Conservation (phyloP, 2,113 vertebrate genomes). For the Odontophorus gujanensis region DNA sequence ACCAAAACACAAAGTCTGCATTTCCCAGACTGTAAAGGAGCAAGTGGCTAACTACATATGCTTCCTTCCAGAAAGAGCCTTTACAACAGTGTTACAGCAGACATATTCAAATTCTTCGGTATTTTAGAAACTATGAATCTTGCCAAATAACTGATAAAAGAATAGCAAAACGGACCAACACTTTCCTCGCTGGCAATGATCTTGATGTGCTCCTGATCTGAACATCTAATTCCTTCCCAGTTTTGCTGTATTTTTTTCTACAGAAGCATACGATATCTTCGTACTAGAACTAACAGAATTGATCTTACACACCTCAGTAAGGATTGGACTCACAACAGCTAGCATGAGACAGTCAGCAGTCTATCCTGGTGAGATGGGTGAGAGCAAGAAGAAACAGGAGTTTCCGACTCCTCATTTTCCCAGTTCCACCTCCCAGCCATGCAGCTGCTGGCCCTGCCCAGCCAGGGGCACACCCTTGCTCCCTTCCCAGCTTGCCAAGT, state of each 20-base stretch:
- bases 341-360: background rate
- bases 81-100: background rate
- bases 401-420: background rate
- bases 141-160: background rate
- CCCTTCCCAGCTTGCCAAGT: background rate
- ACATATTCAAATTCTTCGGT: background rate
- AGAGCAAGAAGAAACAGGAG: background rate
- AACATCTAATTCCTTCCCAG: background rate
- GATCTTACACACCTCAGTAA: background rate
- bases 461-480: slow-evolving; percentile 24
- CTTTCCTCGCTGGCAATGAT: background rate
- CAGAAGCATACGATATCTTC: background rate
- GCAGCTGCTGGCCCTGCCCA: slow-evolving; percentile 55
- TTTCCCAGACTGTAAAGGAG: background rate
- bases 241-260: background rate
- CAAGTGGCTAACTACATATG: background rate
- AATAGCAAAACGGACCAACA: background rate
- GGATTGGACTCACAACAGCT: background rate
- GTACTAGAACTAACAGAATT: background rate
- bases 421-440: background rate
- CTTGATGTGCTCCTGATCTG: background rate
- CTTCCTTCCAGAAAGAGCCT: background rate
- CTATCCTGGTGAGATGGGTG: background rate
- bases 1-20: background rate
- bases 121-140: background rate